phyloP scores from a whole-genome alignment of 2,113 vertebrate genomes.

The Myrmecophaga tridactyla region DNA sequence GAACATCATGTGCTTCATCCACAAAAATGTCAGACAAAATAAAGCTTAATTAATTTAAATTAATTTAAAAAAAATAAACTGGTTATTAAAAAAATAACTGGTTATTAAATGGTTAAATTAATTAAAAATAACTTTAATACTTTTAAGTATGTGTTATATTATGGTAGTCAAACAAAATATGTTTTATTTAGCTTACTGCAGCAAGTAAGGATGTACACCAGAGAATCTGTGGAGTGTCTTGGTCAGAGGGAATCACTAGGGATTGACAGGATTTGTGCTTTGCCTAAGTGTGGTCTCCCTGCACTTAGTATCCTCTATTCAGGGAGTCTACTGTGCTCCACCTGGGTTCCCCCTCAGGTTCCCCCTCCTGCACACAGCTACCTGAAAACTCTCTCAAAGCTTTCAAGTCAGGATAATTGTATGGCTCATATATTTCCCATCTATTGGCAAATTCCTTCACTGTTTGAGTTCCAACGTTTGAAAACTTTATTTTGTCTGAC shows the following conservation, averaged over 20 bases:
- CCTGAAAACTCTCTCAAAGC: neutral
- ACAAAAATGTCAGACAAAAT: too few species aligned
- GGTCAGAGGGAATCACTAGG: neutral
- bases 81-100: too few species aligned
- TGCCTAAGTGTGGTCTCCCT: neutral
- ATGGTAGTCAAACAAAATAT: neutral
- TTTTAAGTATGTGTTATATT: neutral
- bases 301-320: neutral
- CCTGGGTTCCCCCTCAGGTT: neutral
- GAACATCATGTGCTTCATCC: neutral
- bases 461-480: neutral
- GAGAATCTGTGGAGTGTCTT: neutral
- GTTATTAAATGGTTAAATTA: neutral
- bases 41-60: too few species aligned
- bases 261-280: neutral
- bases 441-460: neutral
- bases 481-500: neutral
- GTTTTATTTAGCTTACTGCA: neutral
- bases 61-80: too few species aligned
- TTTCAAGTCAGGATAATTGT: neutral
- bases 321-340: neutral
- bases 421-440: neutral
- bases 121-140: neutral
- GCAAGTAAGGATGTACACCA: neutral
- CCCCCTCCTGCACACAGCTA: neutral